A percentile compares a stretch with the other conserved stretches of the same genome.
Conservation (phyloP, 2,888 invertebrate species). For the Cosmia pyralina region DNA sequence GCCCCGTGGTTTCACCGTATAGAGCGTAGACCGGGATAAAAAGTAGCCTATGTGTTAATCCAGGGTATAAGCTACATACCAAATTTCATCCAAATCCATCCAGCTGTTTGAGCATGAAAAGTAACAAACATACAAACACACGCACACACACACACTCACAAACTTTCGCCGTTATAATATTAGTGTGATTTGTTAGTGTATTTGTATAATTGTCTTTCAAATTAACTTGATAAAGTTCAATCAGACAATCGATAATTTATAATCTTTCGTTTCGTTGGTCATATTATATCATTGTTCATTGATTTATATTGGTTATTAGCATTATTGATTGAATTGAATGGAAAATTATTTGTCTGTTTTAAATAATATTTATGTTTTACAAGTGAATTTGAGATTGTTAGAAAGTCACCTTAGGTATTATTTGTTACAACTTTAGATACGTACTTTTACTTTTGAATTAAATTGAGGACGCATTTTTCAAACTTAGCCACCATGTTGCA, state of each 20-base stretch:
- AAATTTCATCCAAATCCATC: too few relatives aligned
- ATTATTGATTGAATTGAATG: constrained; percentile 30
- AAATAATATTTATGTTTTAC: constrained; percentile 15
- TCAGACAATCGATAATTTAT: constrained; percentile 30
- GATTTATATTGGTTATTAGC: constrained; percentile 36
- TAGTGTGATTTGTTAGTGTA: constrained; percentile 35
- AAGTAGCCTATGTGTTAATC: too few relatives aligned
- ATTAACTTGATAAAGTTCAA: too few relatives aligned
- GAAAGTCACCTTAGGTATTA: constrained; percentile 1
- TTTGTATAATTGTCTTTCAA: constrained; percentile 44
- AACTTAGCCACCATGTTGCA: background rate
- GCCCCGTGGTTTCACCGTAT: too few relatives aligned
- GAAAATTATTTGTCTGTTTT: constrained; percentile 7
- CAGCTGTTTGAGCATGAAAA: too few relatives aligned
- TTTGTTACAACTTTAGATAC: constrained; percentile 10
- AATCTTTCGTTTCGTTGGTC: constrained; percentile 25
- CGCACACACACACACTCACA: too few relatives aligned
- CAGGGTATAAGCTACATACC: too few relatives aligned
- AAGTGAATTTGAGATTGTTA: constrained; percentile 4
- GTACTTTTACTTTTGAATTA: background rate
- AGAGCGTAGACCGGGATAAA: too few relatives aligned
- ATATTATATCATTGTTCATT: constrained; percentile 36
- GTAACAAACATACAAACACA: too few relatives aligned
- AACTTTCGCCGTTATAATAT: too few relatives aligned
- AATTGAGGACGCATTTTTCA: background rate